Evolutionary conservation across 2,113 vertebrate genomes (phyloP).

Genomic region (Oryzias curvinotus): DNA sequence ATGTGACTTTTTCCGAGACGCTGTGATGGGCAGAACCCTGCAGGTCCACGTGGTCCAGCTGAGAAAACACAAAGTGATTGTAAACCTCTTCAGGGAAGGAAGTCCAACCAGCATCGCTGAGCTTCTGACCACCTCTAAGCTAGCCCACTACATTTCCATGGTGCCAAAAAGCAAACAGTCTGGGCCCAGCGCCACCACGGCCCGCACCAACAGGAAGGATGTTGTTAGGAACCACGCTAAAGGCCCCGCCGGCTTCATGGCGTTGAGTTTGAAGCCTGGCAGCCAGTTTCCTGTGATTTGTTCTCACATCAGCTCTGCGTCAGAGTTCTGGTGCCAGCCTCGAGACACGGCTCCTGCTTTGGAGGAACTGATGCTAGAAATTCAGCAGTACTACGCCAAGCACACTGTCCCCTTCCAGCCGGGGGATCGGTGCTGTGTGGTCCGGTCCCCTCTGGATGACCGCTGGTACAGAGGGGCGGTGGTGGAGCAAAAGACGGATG

Average conservation of each 20-base stretch:
- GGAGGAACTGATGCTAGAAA: slow-evolving; percentile 79
- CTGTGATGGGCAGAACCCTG: slow-evolving; percentile 77
- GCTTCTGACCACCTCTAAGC: slow-evolving; percentile 76
- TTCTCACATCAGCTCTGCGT: slow-evolving; percentile 75
- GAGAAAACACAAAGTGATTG: slow-evolving; percentile 72
- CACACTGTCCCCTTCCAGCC: slow-evolving; percentile 66
- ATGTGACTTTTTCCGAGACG: slow-evolving; percentile 80
- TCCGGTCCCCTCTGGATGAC: slow-evolving; percentile 71
- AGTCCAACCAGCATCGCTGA: slow-evolving; percentile 60
- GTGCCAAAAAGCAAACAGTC: not conserved
- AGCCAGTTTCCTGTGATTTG: slow-evolving; percentile 77
- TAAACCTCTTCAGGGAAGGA: slow-evolving; percentile 72
- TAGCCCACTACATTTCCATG: slow-evolving; percentile 64
- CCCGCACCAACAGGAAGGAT: not conserved
- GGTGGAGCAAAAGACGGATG: slow-evolving; percentile 39
- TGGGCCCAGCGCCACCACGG: not conserved
- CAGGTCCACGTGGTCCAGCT: slow-evolving; percentile 75
- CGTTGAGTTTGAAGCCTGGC: slow-evolving; percentile 78
- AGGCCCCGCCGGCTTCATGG: slow-evolving; percentile 51
- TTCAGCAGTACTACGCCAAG: slow-evolving; percentile 80
- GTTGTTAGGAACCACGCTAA: not conserved
- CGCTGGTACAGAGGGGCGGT: slow-evolving; percentile 84
- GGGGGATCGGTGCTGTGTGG: slow-evolving; percentile 80
- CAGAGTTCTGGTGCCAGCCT: slow-evolving; percentile 87
- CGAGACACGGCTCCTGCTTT: slow-evolving; percentile 69